These are phyloP conservation scores for Pterocles burchelli DNA, from an alignment of 2,113 vertebrate species.

Conservation along the genomic window DNA sequence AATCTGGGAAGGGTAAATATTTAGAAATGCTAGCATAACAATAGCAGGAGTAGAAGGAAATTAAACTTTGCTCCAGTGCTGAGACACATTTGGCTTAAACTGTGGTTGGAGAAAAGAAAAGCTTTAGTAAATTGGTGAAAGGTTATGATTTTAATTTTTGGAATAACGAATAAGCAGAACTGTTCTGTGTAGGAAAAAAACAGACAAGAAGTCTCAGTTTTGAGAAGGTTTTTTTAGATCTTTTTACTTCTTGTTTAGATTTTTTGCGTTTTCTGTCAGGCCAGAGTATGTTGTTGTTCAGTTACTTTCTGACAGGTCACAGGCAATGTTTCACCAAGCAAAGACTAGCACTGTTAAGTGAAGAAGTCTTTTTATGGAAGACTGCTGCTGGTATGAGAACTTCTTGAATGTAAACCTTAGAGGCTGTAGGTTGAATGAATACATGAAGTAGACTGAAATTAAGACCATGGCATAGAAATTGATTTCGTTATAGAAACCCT, in stretches of 20 bases:
- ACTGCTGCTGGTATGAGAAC: background rate
- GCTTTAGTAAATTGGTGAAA: background rate
- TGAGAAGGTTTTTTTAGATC: background rate
- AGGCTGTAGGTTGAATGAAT: background rate
- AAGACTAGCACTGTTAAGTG: background rate
- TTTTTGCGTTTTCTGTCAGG: background rate
- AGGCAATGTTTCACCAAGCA: background rate
- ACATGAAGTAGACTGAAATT: background rate
- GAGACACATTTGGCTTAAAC: conserved; percentile 36
- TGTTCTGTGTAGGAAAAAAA: background rate
- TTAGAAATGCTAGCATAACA: conserved; percentile 82
- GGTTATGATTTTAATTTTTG: background rate
- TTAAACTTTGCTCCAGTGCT: conserved; percentile 72
- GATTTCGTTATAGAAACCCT: background rate
- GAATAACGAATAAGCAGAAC: background rate
- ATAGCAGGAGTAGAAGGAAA: conserved; percentile 76
- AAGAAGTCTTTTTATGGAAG: background rate
- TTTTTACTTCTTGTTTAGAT: background rate
- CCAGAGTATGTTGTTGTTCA: background rate
- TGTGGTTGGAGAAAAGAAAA: background rate
- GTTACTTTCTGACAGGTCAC: background rate
- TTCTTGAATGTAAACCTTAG: background rate
- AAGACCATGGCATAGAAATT: background rate
- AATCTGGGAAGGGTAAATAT: conserved; percentile 93
- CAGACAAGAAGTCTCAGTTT: background rate